Conservation (phyloP, 1,140 invertebrate species). For the Drosophila guanche region DNA sequence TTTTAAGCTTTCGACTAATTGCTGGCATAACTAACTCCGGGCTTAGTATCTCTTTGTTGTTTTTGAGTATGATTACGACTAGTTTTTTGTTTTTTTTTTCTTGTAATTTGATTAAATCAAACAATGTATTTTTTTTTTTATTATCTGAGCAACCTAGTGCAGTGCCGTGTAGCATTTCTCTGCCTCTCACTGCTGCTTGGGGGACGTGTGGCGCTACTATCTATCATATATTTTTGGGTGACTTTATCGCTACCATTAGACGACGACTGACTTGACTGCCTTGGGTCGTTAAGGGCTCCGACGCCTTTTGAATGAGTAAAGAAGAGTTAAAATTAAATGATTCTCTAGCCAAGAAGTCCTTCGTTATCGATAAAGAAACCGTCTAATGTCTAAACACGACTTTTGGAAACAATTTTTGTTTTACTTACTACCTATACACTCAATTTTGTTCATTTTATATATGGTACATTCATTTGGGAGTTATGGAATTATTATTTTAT, state of each 20-base stretch:
- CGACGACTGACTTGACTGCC: constrained; percentile 22
- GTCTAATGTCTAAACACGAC: constrained; percentile 47
- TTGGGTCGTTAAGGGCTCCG: too few relatives aligned
- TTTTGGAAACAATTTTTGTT: constrained; percentile 21
- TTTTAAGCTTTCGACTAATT: constrained; percentile 41
- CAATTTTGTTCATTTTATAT: constrained; percentile 15
- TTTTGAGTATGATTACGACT: constrained; percentile 20
- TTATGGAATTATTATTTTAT: neutral
- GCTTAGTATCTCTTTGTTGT: constrained; percentile 14
- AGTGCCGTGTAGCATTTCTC: too few relatives aligned
- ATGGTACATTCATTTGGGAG: constrained; percentile 27
- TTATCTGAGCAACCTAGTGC: too few relatives aligned
- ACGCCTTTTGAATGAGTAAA: too few relatives aligned
- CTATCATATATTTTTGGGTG: constrained; percentile 23
- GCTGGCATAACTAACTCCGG: constrained; percentile 29
- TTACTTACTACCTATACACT: constrained; percentile 18
- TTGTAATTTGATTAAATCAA: constrained; percentile 39
- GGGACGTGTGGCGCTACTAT: constrained; percentile 2
- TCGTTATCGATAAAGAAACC: constrained; percentile 53
- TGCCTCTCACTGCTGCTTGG: too few relatives aligned
- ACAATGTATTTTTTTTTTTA: constrained; percentile 10
- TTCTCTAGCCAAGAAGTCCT: constrained; percentile 40
- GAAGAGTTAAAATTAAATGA: constrained; percentile 27
- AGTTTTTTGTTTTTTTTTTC: constrained; percentile 1
- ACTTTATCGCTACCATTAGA: constrained; percentile 36